A percentile compares a stretch with the other conserved stretches of the same genome.
Evolutionary conservation across 1,140 invertebrate species (phyloP).

Genomic region (Cyphomyrmex costatus): DNA sequence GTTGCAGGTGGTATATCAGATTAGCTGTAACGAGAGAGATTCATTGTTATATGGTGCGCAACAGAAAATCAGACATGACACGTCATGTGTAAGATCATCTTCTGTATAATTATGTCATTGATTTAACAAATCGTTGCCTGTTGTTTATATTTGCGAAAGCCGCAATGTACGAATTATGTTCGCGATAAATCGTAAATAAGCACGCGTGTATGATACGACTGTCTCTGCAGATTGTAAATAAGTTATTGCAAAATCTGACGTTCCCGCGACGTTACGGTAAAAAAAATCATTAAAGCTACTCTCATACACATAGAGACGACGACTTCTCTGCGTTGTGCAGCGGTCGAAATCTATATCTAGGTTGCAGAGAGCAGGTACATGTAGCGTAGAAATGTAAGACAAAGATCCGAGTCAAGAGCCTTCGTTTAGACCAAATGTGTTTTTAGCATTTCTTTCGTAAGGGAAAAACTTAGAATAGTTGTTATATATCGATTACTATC

Average conservation of each 20-base stretch:
- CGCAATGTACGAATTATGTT: neutral
- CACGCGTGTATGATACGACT: neutral
- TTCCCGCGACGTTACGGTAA: constrained; percentile 12
- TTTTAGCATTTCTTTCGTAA: constrained; percentile 59
- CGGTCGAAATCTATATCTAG: constrained; percentile 6
- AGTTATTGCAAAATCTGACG: constrained; percentile 22
- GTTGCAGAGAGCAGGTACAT: constrained; percentile 14
- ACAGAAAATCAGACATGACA: neutral
- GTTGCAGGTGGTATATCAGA: constrained; percentile 55
- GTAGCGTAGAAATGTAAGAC: constrained; percentile 50
- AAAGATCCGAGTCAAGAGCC: constrained; percentile 42
- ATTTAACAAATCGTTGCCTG: constrained; percentile 47
- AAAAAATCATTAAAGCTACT: neutral
- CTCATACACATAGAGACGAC: neutral
- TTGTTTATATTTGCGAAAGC: neutral
- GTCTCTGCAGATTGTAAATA: constrained; percentile 46
- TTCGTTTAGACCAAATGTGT: constrained; percentile 63
- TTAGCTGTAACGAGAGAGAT: constrained; percentile 29
- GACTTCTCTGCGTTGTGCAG: neutral
- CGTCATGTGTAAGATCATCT: constrained; percentile 11
- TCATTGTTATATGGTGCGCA: constrained; percentile 18
- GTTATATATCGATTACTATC: constrained; percentile 52
- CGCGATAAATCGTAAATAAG: constrained; percentile 2
- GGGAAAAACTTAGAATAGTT: constrained; percentile 50
- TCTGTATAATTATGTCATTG: constrained; percentile 38